Conservation (phyloP, 2,113 vertebrate genomes). For the Trichomycterus rosablanca region DNA sequence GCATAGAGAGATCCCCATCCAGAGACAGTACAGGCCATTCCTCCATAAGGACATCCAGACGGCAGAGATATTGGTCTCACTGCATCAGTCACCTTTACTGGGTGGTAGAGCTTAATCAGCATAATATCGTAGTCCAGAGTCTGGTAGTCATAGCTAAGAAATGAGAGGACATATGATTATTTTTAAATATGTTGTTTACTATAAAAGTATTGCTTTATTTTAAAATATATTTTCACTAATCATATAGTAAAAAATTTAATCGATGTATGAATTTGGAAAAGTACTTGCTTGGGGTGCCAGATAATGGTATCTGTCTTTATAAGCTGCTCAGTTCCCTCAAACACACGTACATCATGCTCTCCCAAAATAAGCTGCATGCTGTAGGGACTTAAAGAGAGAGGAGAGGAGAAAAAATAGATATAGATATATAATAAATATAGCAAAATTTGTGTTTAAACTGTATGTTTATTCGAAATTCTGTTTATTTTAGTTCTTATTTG, state of each 20-base stretch:
- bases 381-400: conserved; percentile 50
- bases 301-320: conserved; percentile 64
- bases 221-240: too few relatives aligned
- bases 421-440: too few relatives aligned
- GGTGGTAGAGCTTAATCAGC: conserved; percentile 61
- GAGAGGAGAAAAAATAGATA: not conserved
- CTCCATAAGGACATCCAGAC: conserved; percentile 51
- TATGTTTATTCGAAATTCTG: too few relatives aligned
- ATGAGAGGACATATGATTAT: too few relatives aligned
- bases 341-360: conserved; percentile 60
- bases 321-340: conserved; percentile 61
- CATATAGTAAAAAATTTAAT: too few relatives aligned
- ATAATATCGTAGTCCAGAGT: conserved; percentile 68
- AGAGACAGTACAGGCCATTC: conserved; percentile 60
- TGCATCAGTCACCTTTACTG: conserved; percentile 44
- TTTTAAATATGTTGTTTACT: too few relatives aligned
- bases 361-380: conserved; percentile 55
- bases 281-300: conserved; percentile 64
- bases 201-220: too few relatives aligned
- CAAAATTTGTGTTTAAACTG: too few relatives aligned
- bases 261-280: too few relatives aligned
- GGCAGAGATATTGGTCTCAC: conserved; percentile 59
- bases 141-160: conserved; percentile 60
- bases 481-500: too few relatives aligned
- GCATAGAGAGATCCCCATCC: conserved; percentile 66